These are phyloP conservation scores for Thamnophis elegans DNA, from an alignment of 2,797 vertebrate genomes.

Conservation along the genomic window DNA sequence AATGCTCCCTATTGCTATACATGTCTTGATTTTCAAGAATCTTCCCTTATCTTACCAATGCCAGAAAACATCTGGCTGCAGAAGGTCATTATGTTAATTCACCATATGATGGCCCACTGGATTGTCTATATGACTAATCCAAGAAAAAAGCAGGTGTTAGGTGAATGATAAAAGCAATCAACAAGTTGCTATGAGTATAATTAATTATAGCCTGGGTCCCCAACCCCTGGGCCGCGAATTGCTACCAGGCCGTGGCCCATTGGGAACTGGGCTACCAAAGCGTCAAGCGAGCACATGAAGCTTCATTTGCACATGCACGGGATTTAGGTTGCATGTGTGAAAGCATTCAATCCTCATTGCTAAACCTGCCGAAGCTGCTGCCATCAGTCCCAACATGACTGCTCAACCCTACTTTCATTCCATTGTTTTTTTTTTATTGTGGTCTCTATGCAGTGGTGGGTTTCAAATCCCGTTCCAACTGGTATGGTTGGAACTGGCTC, in stretches of 20 bases:
- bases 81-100: not conserved
- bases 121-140: not conserved
- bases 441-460: not conserved
- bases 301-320: too few relatives aligned
- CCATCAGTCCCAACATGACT: not conserved
- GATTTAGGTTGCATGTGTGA: too few relatives aligned
- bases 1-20: not conserved
- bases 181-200: not conserved
- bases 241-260: too few relatives aligned
- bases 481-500: too few relatives aligned
- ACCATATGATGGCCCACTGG: not conserved
- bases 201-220: too few relatives aligned
- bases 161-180: not conserved
- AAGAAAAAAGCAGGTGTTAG: not conserved
- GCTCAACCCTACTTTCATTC: not conserved
- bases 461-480: too few relatives aligned
- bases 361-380: too few relatives aligned
- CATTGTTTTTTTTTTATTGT: not conserved
- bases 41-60: not conserved
- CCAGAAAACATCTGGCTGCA: not conserved
- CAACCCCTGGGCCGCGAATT: too few relatives aligned
- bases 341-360: too few relatives aligned
- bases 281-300: too few relatives aligned
- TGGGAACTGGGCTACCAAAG: too few relatives aligned
- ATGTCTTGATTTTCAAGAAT: not conserved